Conservation (phyloP, 92 coral and sea anemone species). For the Bergia puertoricense region DNA sequence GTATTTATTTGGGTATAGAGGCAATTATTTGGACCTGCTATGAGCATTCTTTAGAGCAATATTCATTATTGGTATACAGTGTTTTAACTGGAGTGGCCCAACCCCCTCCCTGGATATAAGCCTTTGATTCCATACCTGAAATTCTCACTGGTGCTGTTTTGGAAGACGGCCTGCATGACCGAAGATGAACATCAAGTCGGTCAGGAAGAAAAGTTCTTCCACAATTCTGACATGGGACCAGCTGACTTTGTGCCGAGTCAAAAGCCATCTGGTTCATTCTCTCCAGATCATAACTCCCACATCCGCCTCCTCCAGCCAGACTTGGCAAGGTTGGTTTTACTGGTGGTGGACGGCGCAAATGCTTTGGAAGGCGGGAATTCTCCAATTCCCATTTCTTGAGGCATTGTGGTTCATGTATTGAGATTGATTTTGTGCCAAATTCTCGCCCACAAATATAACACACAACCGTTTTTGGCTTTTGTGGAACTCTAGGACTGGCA, state of each 20-base stretch:
- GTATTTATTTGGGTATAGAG: too few relatives aligned
- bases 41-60: too few relatives aligned
- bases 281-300: conserved; percentile 63
- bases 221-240: conserved; percentile 91
- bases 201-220: conserved; percentile 97
- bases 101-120: background rate
- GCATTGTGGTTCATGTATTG: conserved; percentile 98
- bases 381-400: conserved; percentile 94
- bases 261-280: conserved; percentile 82
- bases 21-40: too few relatives aligned
- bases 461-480: conserved; percentile 87
- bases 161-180: conserved; percentile 80
- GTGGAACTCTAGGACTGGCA: conserved; percentile 64
- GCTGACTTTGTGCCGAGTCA: conserved; percentile 83
- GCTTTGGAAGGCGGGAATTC: conserved; percentile 82
- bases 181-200: conserved; percentile 77
- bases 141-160: conserved; percentile 57
- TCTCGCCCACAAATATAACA: conserved; percentile 99
- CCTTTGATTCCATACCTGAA: conserved; percentile 48
- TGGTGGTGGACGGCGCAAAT: conserved; percentile 82
- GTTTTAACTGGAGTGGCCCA: background rate
- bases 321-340: conserved; percentile 93
- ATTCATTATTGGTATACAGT: background rate
- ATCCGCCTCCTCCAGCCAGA: conserved; percentile 58
- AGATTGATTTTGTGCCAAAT: conserved; percentile 93